Conservation (phyloP, 2,797 vertebrate genomes). For the Cynopterus sphinx region DNA sequence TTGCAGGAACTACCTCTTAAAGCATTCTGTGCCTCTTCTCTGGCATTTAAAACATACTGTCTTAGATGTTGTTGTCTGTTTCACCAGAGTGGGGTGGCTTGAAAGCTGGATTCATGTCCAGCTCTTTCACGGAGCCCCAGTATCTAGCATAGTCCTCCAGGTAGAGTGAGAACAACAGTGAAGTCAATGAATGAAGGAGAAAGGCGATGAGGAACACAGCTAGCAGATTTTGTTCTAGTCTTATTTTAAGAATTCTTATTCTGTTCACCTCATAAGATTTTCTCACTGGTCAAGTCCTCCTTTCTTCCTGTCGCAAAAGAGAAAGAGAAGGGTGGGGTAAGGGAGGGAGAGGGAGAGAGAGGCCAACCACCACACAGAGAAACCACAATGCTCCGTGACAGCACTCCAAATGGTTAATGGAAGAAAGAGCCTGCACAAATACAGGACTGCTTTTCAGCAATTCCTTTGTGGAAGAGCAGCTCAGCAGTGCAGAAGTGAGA, state of each 20-base stretch:
- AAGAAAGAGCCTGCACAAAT: background rate
- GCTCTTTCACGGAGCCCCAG: background rate
- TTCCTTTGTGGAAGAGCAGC: background rate
- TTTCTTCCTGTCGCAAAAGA: background rate
- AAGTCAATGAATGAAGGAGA: background rate
- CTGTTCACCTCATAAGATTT: background rate
- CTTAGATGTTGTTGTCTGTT: background rate
- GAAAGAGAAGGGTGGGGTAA: background rate
- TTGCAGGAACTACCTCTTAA: background rate
- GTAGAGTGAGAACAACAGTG: background rate
- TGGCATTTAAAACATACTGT: too few species aligned
- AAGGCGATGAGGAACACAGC: background rate
- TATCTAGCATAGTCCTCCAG: too few species aligned
- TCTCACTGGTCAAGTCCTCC: background rate
- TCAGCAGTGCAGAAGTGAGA: background rate
- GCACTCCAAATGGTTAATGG: accelerated
- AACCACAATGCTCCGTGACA: background rate
- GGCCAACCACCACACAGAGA: background rate
- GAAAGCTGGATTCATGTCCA: background rate
- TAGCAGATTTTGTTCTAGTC: background rate
- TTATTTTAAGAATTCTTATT: background rate
- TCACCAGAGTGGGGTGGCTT: background rate
- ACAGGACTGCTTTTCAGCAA: background rate
- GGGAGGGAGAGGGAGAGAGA: accelerated
- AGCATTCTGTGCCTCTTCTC: background rate